Evolutionary conservation across 2,888 invertebrate species (phyloP).

Genomic region (Odontomyia ornata): DNA sequence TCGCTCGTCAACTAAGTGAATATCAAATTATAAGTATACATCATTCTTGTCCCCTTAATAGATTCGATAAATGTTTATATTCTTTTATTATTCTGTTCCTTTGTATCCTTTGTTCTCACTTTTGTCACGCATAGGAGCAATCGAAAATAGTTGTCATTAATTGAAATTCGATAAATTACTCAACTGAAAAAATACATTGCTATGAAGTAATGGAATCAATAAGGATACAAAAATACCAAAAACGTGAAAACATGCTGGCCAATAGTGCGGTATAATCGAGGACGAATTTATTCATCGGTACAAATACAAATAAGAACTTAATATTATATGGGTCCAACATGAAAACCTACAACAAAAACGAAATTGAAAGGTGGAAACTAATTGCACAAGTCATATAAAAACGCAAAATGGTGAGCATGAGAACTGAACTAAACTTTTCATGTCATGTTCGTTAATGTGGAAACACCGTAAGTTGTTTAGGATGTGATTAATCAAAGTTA

Average conservation of each 20-base stretch:
- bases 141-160: slow-evolving; percentile 22
- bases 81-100: background rate
- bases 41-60: too few species aligned
- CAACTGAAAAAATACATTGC: background rate
- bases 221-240: background rate
- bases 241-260: background rate
- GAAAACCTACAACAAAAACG: too few species aligned
- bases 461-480: background rate
- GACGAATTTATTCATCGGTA: background rate
- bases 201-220: background rate
- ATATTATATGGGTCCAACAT: too few species aligned
- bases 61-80: too few species aligned
- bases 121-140: background rate
- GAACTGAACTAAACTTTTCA: too few species aligned
- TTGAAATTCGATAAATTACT: slow-evolving; percentile 43
- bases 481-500: background rate
- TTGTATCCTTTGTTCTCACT: background rate
- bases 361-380: too few species aligned
- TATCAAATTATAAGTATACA: too few species aligned
- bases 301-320: background rate
- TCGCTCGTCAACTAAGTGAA: too few species aligned
- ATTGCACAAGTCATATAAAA: too few species aligned
- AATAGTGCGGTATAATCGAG: background rate
- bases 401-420: too few species aligned
- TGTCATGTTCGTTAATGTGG: background rate